Percentiles rank a stretch among this genome's conserved stretches.
phyloP scores from a whole-genome alignment of 2,888 invertebrate species.

The Arge pagana region DNA sequence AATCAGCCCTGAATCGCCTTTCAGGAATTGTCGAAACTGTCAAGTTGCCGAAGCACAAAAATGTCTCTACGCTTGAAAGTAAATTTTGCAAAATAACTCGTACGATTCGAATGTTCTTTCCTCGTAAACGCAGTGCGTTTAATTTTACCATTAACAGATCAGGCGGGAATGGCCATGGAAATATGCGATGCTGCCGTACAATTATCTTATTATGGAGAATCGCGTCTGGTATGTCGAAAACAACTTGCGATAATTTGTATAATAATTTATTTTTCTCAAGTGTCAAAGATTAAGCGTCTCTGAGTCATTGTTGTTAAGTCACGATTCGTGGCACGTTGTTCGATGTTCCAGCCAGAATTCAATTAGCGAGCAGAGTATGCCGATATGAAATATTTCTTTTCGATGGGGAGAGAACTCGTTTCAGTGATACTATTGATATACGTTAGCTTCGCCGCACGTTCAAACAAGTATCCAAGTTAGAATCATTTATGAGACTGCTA shows the following conservation, averaged over 20 bases:
- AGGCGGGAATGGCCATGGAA: too few relatives aligned
- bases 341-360: not conserved
- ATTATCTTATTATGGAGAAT: not conserved
- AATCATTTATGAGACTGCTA: not conserved
- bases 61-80: too few relatives aligned
- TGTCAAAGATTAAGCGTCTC: conserved; percentile 1
- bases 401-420: not conserved
- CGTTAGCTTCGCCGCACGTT: not conserved
- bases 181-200: too few relatives aligned
- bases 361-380: not conserved
- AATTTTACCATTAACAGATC: too few relatives aligned
- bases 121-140: too few relatives aligned
- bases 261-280: not conserved
- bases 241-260: not conserved
- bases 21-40: too few relatives aligned
- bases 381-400: not conserved
- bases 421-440: not conserved
- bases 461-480: not conserved
- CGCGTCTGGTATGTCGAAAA: not conserved
- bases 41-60: too few relatives aligned
- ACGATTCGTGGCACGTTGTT: not conserved
- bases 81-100: too few relatives aligned
- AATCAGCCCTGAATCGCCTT: too few relatives aligned
- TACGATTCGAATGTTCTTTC: too few relatives aligned
- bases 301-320: not conserved